Base-by-base conservation (phyloP, 2,888 invertebrate genomes). In the Volucella inflata region DNA sequence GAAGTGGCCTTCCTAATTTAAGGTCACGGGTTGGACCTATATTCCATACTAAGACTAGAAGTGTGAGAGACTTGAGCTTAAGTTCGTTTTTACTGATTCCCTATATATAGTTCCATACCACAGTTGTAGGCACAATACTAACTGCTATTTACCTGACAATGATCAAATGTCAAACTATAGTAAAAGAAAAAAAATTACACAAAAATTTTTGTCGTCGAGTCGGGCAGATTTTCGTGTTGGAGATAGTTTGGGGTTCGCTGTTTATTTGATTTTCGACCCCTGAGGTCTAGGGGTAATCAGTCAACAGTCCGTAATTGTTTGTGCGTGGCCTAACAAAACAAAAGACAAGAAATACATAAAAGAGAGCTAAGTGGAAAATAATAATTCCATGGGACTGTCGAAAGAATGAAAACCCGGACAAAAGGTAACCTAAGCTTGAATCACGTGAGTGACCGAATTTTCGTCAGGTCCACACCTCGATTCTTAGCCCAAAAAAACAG, bases 231-330 rank as follows among this genome's bases (percentile, higher is more conserved):
- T 36, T 30, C 1, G 21, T 55, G 17, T 30, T n/a, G 0, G 14
- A n/a, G 8, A 2, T 55, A 42, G 48, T 38, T 8, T 30, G 3
- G 14, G n/a, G 30, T 46, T 68, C 55, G 55, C 62, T 51, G 59
- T 77, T 77, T 53, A 55, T 71, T 72, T 78, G 67, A 78, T 78
- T 72, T 67, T 57, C 57, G 78, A 74, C 72, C 78, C 83, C 68
- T 42, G 38, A 53, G 62, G 48, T 16, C 53, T 30, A 55, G 40
- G 44, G 50, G 65, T 79, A 79, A 84, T 84, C 78, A 83, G 62
- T 64, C 68, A 72, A 36, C 62, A 36, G 11, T 40, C 30, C 59
- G 51, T 84, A 79, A 79, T 84, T 79, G 60, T 46, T 16, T 53
- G 65, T 84, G 83, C 83, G 81, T 79, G 70, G 50, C 53, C 46